These are phyloP conservation scores for Nomada fabriciana DNA, from an alignment of 2,888 invertebrate genomes.

Conservation along the genomic window DNA sequence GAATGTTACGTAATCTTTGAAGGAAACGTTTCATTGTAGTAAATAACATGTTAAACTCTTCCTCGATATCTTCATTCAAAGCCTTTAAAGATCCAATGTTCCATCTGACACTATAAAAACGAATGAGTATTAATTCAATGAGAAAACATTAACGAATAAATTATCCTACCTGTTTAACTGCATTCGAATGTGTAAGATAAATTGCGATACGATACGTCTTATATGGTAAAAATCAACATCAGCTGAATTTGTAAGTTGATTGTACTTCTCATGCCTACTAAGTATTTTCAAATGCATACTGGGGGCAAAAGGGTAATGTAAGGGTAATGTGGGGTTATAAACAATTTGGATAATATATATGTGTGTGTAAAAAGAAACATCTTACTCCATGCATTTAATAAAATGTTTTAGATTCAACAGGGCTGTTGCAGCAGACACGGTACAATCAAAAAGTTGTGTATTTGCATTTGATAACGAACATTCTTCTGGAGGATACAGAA, in stretches of 20 bases:
- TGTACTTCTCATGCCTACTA: conserved; percentile 69
- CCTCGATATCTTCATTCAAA: conserved; percentile 70
- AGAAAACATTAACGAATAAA: neutral
- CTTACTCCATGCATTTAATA: conserved; percentile 77
- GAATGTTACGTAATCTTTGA: conserved; percentile 76
- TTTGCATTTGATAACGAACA: conserved; percentile 40
- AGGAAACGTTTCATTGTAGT: conserved; percentile 73
- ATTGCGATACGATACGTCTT: conserved; percentile 74
- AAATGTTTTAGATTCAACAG: conserved; percentile 77
- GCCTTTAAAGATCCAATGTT: conserved; percentile 67
- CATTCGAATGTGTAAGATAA: conserved; percentile 74
- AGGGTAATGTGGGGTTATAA: no score
- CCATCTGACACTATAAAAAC: conserved; percentile 71
- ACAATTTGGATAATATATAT: neutral
- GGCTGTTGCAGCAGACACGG: conserved; percentile 71
- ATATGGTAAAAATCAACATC: conserved; percentile 71
- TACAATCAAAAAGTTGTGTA: conserved; percentile 73
- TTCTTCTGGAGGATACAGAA: conserved; percentile 63
- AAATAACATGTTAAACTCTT: conserved; percentile 75
- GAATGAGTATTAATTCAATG: neutral
- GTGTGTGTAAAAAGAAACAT: neutral
- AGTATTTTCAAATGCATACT: conserved; percentile 77
- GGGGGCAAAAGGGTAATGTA: conserved; percentile 13
- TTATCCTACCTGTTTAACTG: conserved; percentile 74
- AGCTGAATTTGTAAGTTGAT: conserved; percentile 43